Percentiles rank a stretch among this genome's conserved stretches.
These are phyloP conservation scores for Chamaea fasciata DNA, from an alignment of 2,113 vertebrate species.

Conservation along the genomic window DNA sequence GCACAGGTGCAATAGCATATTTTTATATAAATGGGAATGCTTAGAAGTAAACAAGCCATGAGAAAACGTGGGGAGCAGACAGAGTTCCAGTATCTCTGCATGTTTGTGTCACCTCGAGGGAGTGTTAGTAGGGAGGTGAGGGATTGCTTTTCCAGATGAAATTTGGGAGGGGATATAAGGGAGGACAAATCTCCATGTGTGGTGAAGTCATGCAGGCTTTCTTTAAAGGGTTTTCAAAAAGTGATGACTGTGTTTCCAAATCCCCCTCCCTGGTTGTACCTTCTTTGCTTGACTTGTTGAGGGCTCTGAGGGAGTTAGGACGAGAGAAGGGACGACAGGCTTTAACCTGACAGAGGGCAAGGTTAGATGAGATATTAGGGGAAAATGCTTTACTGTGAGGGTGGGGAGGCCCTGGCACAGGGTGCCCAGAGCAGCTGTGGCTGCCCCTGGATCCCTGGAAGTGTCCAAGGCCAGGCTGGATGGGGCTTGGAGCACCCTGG, in stretches of 20 bases:
- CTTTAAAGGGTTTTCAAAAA: background rate
- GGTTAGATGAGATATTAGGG: background rate
- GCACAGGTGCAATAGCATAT: background rate
- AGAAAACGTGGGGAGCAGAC: background rate
- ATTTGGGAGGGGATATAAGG: background rate
- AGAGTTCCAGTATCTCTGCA: background rate
- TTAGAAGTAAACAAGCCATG: background rate
- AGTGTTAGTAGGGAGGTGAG: background rate
- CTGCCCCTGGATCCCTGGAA: background rate
- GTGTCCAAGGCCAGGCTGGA: rapidly evolving
- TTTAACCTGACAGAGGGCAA: background rate
- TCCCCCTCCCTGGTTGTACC: background rate
- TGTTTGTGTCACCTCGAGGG: rapidly evolving
- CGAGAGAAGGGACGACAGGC: too few species aligned
- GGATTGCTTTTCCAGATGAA: background rate
- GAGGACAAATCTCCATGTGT: background rate
- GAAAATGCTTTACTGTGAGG: background rate
- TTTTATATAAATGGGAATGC: background rate
- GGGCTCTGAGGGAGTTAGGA: background rate
- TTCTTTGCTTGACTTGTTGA: background rate
- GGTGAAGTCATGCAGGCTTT: background rate
- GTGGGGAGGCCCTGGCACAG: rapidly evolving
- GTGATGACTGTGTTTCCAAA: background rate
- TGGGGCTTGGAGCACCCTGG: rapidly evolving
- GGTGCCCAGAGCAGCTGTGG: background rate